Evolutionary conservation across 2,888 invertebrate genomes (phyloP).

Genomic region (Drosophila setosimentum): DNA sequence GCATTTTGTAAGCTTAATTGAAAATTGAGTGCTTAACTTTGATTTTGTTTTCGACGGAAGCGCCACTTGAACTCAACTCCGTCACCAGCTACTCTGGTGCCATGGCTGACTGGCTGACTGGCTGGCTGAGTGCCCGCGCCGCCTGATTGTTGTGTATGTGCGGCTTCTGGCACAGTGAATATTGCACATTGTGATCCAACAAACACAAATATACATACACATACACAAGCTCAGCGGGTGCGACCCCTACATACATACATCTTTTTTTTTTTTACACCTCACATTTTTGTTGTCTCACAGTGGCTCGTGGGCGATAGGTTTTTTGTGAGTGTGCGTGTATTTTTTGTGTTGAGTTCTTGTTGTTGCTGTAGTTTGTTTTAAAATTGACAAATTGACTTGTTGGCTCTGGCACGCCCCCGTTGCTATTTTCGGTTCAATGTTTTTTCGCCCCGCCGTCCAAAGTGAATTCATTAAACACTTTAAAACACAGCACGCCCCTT

Average conservation of each 20-base stretch:
- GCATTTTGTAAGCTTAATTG: conserved; percentile 76
- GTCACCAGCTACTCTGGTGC: conserved; percentile 40
- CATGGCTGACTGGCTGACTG: conserved; percentile 48
- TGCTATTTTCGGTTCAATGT: conserved; percentile 46
- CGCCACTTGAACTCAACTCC: conserved; percentile 66
- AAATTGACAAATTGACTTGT: conserved; percentile 74
- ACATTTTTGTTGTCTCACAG: conserved; percentile 25
- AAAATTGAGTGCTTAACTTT: conserved; percentile 80
- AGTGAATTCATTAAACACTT: conserved; percentile 68
- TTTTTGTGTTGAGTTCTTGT: conserved; percentile 6
- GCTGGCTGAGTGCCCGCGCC: conserved; percentile 27
- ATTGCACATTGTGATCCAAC: conserved; percentile 52
- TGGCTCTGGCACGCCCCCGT: conserved; percentile 47
- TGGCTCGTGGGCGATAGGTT: conserved; percentile 32
- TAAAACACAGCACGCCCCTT: conserved; percentile 41
- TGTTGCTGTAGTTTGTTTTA: conserved; percentile 62
- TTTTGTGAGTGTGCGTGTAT: conserved; percentile 1
- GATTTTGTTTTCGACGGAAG: conserved; percentile 72
- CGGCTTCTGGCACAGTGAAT: conserved; percentile 67
- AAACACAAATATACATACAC: conserved; percentile 6
- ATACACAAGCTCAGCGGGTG: conserved; percentile 11
- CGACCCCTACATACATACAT: conserved; percentile 2
- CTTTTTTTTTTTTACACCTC: conserved; percentile 40
- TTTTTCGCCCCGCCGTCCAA: conserved; percentile 21
- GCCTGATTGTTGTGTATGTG: conserved; percentile 58